Base-by-base conservation (phyloP, 1,140 invertebrate genomes). In the Antheraea mylitta region DNA sequence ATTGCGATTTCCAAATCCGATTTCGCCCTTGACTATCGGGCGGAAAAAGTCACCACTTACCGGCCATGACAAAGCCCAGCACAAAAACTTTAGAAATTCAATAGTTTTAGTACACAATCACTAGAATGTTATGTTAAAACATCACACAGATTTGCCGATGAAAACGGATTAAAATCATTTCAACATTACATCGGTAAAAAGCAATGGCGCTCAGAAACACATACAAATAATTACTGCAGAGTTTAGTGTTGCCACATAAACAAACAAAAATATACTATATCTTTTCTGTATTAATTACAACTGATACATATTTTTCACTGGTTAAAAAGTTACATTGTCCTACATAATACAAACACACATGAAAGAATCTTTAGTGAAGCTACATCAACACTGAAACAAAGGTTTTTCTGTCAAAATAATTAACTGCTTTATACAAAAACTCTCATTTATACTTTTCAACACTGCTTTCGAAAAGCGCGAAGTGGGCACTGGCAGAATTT, bases 61-160 rank as follows among this genome's bases (percentile, higher is more conserved):
- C 91, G 91, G 90, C 91, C 91, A 92, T 92, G 91, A 91, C 91
- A 92, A 92, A 92, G 90, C 90, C 91, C 91, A 92, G 90, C 90
- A 91, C 90, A 90, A 92, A 86, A 91, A 91, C 85, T 92, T 83
- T 85, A 89, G 83, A 86, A 92, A 87, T 91, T 90, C 82, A 70
- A 91, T 88, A 90, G 85, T 92, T 90, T 90, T 85, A 87, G 77
- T 86, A 87, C 91, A 92, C 91, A 92, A 91, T 88, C 87, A 91
- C 87, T 83, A 79, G 68, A 86, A 74, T 86, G 86, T 86, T 89
- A 88, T 85, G 82, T 83, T 92, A 92, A 91, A 92, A 92, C 89
- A 92, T 91, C 86, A 91, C 90, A 90, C 81, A 86, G 76, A 86
- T 86, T 86, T 87, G 77, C 80, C 80, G 90, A 92, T 92, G 85